Conservation (phyloP, 2,888 invertebrate genomes). For the Bombylius discolor region DNA sequence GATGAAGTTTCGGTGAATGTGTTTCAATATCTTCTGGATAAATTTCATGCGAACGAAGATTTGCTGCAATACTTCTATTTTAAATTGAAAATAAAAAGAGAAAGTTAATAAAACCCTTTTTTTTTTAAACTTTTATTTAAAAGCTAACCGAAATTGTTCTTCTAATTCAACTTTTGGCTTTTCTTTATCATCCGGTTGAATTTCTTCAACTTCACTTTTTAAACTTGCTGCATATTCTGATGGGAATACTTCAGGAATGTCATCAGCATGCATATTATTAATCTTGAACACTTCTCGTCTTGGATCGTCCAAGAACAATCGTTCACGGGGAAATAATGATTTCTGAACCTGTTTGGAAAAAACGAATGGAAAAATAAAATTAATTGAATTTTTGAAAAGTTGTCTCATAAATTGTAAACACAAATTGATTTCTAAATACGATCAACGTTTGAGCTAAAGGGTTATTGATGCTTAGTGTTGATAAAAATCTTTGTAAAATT, state of each 20-base stretch:
- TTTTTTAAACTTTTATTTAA: too few relatives aligned
- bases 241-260: constrained; percentile 4
- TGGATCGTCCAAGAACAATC: neutral
- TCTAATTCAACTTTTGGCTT: constrained; percentile 11
- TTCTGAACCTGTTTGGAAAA: neutral
- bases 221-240: neutral
- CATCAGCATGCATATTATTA: constrained; percentile 1
- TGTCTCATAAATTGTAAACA: too few relatives aligned
- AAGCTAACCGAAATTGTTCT: constrained; percentile 12
- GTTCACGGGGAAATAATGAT: neutral
- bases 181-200: constrained; percentile 9
- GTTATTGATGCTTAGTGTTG: too few relatives aligned
- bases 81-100: neutral
- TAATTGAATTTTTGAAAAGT: neutral
- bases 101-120: too few relatives aligned
- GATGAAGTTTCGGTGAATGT: constrained; percentile 5
- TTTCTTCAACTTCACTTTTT: constrained; percentile 11
- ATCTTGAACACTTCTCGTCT: neutral
- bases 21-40: constrained; percentile 12
- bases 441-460: too few relatives aligned
- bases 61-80: constrained; percentile 3
- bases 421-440: too few relatives aligned
- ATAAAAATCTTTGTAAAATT: too few relatives aligned
- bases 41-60: constrained; percentile 6
- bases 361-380: neutral